Base-by-base conservation (phyloP, 1,140 invertebrate genomes). In the Diploscapter pachys region DNA sequence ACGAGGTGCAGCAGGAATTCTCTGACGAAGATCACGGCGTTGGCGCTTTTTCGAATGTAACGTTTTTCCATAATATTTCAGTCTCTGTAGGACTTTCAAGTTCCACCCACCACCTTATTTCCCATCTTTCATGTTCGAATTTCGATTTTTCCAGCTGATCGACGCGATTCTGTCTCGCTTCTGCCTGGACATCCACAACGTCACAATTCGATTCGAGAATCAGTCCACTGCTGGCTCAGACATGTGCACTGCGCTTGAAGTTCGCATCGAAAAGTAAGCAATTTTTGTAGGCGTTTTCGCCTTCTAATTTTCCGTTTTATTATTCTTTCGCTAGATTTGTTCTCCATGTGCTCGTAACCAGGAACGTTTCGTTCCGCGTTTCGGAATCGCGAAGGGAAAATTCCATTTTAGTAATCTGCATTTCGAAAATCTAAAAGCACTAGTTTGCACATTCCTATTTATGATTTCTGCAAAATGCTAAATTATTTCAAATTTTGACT, bases 181-280 rank as follows among this genome's bases (percentile, higher is more conserved):
- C 50, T 76, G 75, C 50, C 11, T 71, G 48, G 57, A 13, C 2
- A 54, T 76, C 8, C 51, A 72, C 49, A 57, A 76, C 31, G 8
- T 70, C 51, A 76, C 70, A 5, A 63, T 76, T 56, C 75, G 75
- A 49, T 64, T 76, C 5, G 75, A 76, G 50, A 67, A 64, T 48
- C 49, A 64, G 5, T 50, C 75, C 5, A 57, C 62, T 9, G 8
- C 63, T 6, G 66, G 55, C 48, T 71, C 69, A 5, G 63, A 72
- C 4, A 76, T 76, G 75, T 49, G 57, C 5, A 71, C 75, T 3
- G 75, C 75, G 13, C 50, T 76, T 3, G 75, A 76, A 50, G n/a
- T 76, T 55, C 61, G 61, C 4, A 65, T 62, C 2, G 51, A 71
- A 9, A 76, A 6, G 63, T 68, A 55, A 53, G 49, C 6, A 68